Evolutionary conservation across 1,140 invertebrate genomes (phyloP), one percentile per base, ranked within the genome.

Genomic region (Cyclargus thomasi): DNA sequence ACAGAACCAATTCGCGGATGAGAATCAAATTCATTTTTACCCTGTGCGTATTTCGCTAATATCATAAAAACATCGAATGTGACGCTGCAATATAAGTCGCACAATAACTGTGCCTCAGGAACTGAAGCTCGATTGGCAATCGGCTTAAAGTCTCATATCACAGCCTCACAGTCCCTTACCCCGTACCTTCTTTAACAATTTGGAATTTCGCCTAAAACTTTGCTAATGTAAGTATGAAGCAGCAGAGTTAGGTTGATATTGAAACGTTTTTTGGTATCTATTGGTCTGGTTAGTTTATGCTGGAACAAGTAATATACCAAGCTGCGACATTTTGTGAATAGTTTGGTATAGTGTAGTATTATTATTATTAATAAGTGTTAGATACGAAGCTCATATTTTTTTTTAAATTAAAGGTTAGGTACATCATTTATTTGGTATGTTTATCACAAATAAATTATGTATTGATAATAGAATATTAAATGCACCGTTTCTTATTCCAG

Each of bases 1-100:
- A 86, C 83, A 80, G 82, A 65, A 18, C 22, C 65, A 57, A 36
- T 66, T 57, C 65, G 55, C 55, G 22, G 53, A 66, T 66, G 53
- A 66, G 65, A 66, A 57, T 66, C 53, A 66, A 66, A 66, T 82
- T 87, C 83, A 85, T 78, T 83, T 85, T 82, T 89, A 89, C 85
- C 86, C 86, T 89, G 86, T 89, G 85, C 83, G 75, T 81, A 76
- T 82, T 81, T 78, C 80, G 79, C 74, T 85, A 81, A 82, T 79
- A 82, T 83, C 68, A 79, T 79, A 85, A 76, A 78, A 81, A 83
- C 78, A 81, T 83, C 22, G 65, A 66, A 8, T 59, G 55, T 59
- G 55, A 59, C 18, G 55, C 55, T 59, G 55, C 18, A 11, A 59
- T 59, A 59, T 59, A 59, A 59, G 55, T 55, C 14, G 55, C 55